Conservation (phyloP, 2,888 invertebrate genomes). For the Agonopterix heracliana region DNA sequence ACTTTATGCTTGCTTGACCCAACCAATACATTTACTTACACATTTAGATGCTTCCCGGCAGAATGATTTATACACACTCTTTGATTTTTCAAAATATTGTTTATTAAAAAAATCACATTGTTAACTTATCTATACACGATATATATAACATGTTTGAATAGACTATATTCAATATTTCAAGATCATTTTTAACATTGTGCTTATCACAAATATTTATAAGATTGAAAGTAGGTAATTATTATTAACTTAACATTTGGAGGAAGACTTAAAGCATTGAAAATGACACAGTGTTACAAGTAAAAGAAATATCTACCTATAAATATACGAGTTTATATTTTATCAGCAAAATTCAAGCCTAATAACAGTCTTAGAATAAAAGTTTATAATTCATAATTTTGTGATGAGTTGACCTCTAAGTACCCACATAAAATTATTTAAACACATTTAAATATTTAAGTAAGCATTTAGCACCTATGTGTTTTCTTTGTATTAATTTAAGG, state of each 20-base stretch:
- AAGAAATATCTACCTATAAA: background rate
- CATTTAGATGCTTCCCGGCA: no score
- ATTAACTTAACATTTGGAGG: background rate
- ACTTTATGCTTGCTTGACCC: no score
- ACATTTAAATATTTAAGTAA: constrained; percentile 49
- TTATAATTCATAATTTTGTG: constrained; percentile 19
- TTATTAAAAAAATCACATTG: constrained; percentile 39
- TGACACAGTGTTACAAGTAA: constrained; percentile 25
- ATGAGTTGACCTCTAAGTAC: constrained; percentile 19
- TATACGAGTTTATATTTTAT: constrained; percentile 5
- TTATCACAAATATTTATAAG: background rate
- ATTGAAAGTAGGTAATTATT: background rate
- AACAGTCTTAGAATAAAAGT: constrained; percentile 34
- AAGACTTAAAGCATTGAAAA: constrained; percentile 37
- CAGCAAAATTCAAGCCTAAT: constrained; percentile 20
- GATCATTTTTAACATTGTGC: constrained; percentile 20
- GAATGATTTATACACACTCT: background rate
- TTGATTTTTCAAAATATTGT: constrained; percentile 21
- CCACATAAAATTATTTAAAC: constrained; percentile 17
- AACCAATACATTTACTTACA: no score
- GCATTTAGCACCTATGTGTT: constrained; percentile 57
- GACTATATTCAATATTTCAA: constrained; percentile 17
- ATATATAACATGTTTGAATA: constrained; percentile 17
- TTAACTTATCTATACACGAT: constrained; percentile 4
- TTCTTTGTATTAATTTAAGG: no score